Base-by-base conservation (phyloP, 1,140 invertebrate genomes). In the Monomorium pharaonis region DNA sequence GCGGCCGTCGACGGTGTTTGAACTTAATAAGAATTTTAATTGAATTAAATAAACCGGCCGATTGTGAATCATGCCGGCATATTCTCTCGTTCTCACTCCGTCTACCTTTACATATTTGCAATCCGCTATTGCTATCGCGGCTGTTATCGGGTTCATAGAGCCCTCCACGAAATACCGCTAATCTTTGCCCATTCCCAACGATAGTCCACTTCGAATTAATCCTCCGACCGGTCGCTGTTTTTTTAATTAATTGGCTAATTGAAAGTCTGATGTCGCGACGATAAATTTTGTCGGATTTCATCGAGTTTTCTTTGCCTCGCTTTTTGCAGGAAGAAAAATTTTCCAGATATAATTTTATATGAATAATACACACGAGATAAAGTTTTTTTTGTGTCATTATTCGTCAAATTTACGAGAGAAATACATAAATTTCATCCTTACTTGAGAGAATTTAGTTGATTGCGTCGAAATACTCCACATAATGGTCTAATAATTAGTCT, bases 1-100 rank as follows among this genome's bases (percentile, higher is more conserved):
- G 27, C 49, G 18, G 24, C n/a, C 49, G 63, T 37, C 42, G 58
- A 70, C 54, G 88, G 47, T 86, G 37, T 88, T 89, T 81, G 49
- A 83, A 77, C 63, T 88, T 88, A 77, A 86, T 86, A 78, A 88
- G 84, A 72, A 88, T 89, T 88, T 83, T 89, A 88, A 89, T 89
- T 83, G 84, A 88, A 89, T 89, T 81, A 83, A 88, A 72, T 88
- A 80, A 88, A 77, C 75, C 58, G 24, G 44, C 70, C 78, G 78
- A 83, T 76, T 44, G 81, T 63, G 72, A 84, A 49, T 77, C 47
- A 76, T n/a, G 47, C 30, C 33, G 72, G 37, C n/a, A 44, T 84
- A 84, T 42, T 84, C 54, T 37, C 47, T 27, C 42, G 0, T 21
- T 37, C 12, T 21, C 27, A 16, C 49, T 44, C 65, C 18, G 51